Percentiles rank a stretch among this genome's conserved stretches.
phyloP scores from a whole-genome alignment of 1,140 invertebrate genomes.

The Achatina immaculata region DNA sequence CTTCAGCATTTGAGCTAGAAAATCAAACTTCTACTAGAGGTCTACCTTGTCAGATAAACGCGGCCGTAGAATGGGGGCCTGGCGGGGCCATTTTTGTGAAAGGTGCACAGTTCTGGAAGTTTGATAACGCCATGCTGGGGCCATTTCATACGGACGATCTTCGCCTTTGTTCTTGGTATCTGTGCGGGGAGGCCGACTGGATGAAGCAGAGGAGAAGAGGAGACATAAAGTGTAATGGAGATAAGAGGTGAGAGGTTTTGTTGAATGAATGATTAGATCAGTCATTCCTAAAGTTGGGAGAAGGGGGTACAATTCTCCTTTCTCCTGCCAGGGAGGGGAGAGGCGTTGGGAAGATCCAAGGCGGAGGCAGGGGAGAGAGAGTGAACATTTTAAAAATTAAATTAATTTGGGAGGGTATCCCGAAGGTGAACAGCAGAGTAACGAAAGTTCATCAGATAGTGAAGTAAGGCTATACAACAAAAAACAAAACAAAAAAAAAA shows the following conservation, averaged over 20 bases:
- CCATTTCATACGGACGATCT: constrained; percentile 21
- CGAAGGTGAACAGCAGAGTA: background rate
- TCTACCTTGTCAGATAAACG: constrained; percentile 14
- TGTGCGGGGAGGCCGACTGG: constrained; percentile 32
- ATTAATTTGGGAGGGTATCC: background rate
- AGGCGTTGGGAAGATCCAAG: background rate
- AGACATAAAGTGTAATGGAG: constrained; percentile 12
- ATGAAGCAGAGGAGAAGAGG: background rate
- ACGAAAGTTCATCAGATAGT: no score
- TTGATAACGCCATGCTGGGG: background rate
- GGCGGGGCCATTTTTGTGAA: background rate
- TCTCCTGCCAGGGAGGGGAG: background rate
- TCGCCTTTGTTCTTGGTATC: constrained; percentile 25
- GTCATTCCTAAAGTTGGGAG: no score
- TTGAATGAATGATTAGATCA: no score
- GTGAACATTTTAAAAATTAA: background rate
- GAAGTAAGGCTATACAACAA: no score
- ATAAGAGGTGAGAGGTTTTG: background rate
- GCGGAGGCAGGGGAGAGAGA: background rate
- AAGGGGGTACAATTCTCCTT: background rate
- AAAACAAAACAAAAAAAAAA: no score
- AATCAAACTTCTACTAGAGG: background rate
- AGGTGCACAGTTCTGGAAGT: constrained; percentile 21
- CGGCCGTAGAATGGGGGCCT: constrained; percentile 2
- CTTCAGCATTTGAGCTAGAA: background rate